phyloP scores from a whole-genome alignment of 2,888 invertebrate species.

The Conus canariensis region DNA sequence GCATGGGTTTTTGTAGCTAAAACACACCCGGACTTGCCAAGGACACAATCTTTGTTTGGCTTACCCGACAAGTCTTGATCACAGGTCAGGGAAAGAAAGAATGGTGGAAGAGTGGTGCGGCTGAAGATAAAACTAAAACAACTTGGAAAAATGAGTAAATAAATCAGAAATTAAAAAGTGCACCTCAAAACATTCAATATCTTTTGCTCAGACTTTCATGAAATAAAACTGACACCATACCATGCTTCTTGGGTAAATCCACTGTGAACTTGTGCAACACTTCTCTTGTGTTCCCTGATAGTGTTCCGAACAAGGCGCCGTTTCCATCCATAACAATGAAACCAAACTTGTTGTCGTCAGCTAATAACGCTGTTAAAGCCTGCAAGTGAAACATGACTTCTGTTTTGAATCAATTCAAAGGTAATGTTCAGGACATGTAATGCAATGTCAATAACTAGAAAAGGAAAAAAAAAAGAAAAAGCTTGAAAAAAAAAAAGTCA shows the following conservation, averaged over 20 bases:
- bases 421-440: too few species aligned
- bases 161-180: too few species aligned
- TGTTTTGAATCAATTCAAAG: neutral
- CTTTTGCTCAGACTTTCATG: too few species aligned
- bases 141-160: too few species aligned
- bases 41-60: too few species aligned
- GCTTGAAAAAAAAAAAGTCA: neutral
- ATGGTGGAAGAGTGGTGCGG: too few species aligned
- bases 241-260: slow-evolving; percentile 99
- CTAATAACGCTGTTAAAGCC: slow-evolving; percentile 95
- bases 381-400: slow-evolving; percentile 76
- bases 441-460: neutral
- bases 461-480: neutral
- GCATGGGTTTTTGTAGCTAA: too few species aligned
- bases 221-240: slow-evolving; percentile 78
- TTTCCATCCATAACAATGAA: slow-evolving; percentile 99
- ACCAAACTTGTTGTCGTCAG: slow-evolving; percentile 99
- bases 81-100: too few species aligned
- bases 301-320: slow-evolving; percentile 98
- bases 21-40: too few species aligned
- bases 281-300: slow-evolving; percentile 96
- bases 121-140: too few species aligned
- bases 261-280: slow-evolving; percentile 98
- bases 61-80: too few species aligned
- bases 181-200: too few species aligned